Percentiles rank a stretch among this genome's conserved stretches.
Conservation (phyloP, 2,888 invertebrate species). For the Phyto melanocephala region DNA sequence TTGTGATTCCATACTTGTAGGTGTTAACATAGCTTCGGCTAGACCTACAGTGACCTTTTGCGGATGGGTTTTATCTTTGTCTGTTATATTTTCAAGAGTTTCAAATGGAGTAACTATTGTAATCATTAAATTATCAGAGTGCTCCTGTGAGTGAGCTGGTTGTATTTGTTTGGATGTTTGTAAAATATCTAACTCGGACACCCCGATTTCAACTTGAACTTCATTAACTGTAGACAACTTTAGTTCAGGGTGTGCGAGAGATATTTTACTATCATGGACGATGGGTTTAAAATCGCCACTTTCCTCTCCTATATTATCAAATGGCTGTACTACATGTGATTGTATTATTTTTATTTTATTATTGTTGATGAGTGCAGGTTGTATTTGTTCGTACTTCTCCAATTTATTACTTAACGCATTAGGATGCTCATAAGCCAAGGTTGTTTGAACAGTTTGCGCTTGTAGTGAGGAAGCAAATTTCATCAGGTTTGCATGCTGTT, state of each 20-base stretch:
- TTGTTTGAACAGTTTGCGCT: slow-evolving; percentile 67
- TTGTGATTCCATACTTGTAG: slow-evolving; percentile 64
- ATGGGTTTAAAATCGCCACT: slow-evolving; percentile 68
- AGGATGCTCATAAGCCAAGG: slow-evolving; percentile 69
- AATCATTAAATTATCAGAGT: slow-evolving; percentile 66
- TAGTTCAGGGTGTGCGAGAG: slow-evolving; percentile 63
- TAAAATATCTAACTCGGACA: slow-evolving; percentile 56
- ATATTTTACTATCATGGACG: slow-evolving; percentile 42
- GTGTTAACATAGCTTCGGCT: slow-evolving; percentile 64
- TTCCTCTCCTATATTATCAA: slow-evolving; percentile 68
- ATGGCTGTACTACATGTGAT: slow-evolving; percentile 67
- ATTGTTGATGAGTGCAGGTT: slow-evolving; percentile 15
- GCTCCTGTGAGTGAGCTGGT: slow-evolving; percentile 47
- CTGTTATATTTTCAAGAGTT: slow-evolving; percentile 60
- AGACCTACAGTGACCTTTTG: slow-evolving; percentile 56
- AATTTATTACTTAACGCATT: slow-evolving; percentile 23
- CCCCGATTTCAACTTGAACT: slow-evolving; percentile 65
- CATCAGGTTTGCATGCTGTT: slow-evolving; percentile 66
- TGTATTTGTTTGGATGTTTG: slow-evolving; percentile 21
- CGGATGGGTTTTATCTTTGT: slow-evolving; percentile 24
- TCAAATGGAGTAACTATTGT: slow-evolving; percentile 69
- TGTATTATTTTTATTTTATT: slow-evolving; percentile 65
- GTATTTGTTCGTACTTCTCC: slow-evolving; percentile 26
- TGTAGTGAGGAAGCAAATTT: slow-evolving; percentile 64
- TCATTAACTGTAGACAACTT: slow-evolving; percentile 71